Base-by-base conservation (phyloP, 2,797 vertebrate genomes). In the Strix occidentalis region DNA sequence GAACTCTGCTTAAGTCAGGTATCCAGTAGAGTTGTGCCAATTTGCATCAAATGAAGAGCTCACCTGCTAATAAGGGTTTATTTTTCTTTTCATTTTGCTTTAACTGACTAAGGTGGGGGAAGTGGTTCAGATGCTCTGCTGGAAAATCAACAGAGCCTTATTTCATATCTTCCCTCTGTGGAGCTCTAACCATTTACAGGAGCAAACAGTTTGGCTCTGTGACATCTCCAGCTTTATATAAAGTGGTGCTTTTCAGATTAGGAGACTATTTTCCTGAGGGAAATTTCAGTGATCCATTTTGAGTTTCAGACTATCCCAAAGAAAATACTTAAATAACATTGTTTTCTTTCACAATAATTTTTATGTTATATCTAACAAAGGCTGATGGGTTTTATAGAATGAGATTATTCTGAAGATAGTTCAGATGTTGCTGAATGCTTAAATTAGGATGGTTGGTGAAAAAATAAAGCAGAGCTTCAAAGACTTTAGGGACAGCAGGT, bases 61-160 rank as follows among this genome's bases (percentile, higher is more conserved):
- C 50, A 19, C 18, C 10, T 72, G 35, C 16, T 81, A 78, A 86
- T 56, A 53, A 14, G 61, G 24, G 15, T 37, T 84, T 90, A 45
- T 87, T 95, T 93, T 68, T 43, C 45, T 91, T 89, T 77, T 83
- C n/a, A 89, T 81, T 96, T 93, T 64, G 15, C 26, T 87, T 71
- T 93, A 61, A 77, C 31, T 57, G 51, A 51, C n/a, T 56, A 8
- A 13, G 12, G 8, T 5, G 11, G 48, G 75, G 61, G 48, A 93
- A 94, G 33, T 21, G 50, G n/a, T 91, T 94, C 90, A 85, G 78
- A 79, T 85, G 64, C 43, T 91, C 39, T 71, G 84, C 65, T 63
- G 57, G 84, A 87, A 87, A 89, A 94, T 78, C 75, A 91, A 57
- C 72, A 51, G 78, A 94, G 82, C 50, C 54, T 80, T 64, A 65